Conservation (phyloP, 2,797 vertebrate species). For the Pipistrellus pygmaeus region DNA sequence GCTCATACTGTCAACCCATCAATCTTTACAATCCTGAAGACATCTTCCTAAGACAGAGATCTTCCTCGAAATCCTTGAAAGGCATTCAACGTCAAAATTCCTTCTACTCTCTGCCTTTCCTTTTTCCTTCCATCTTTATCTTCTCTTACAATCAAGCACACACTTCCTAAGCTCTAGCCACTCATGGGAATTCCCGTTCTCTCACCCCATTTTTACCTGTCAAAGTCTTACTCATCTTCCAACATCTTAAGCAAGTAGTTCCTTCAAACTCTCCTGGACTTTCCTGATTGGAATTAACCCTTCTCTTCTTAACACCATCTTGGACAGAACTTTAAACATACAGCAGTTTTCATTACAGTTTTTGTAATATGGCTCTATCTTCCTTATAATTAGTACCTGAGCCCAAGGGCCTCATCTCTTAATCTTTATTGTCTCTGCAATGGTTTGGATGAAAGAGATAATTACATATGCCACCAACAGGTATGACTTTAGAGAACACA, state of each 20-base stretch:
- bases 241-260: background rate
- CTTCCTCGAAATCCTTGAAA: background rate
- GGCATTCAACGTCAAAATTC: background rate
- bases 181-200: background rate
- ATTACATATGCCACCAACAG: background rate
- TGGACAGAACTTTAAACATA: background rate
- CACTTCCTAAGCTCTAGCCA: background rate
- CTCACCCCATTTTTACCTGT: background rate
- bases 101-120: background rate
- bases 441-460: background rate
- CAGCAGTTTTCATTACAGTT: background rate
- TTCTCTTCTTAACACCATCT: background rate
- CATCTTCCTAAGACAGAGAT: background rate
- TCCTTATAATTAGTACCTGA: conserved; percentile 15
- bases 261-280: background rate
- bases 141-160: background rate
- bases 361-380: background rate
- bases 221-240: background rate
- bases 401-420: background rate
- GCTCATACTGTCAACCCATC: background rate
- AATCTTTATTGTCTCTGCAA: background rate
- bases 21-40: background rate
- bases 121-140: background rate
- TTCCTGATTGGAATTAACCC: conserved; percentile 5
- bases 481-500: background rate